Percentiles rank a stretch among this genome's conserved stretches.
Conservation (phyloP, 2,888 invertebrate genomes). For the Thymelicus sylvestris region DNA sequence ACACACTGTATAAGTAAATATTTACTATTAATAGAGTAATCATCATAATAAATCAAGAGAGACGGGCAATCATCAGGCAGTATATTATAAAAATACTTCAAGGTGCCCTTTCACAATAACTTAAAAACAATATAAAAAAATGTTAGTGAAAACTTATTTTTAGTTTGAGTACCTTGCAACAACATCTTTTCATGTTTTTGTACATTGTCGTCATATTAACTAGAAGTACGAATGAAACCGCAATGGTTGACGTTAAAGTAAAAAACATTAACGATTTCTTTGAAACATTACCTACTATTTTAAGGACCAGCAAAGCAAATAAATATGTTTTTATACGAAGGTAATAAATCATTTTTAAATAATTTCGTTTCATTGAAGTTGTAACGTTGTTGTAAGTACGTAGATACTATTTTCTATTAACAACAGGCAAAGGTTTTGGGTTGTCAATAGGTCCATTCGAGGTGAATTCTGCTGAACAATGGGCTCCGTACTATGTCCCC, state of each 20-base stretch:
- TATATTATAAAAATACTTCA: background rate
- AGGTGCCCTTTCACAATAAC: slow-evolving; percentile 4
- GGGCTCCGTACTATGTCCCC: no score
- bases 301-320: background rate
- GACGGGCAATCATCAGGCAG: no score
- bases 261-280: slow-evolving; percentile 6
- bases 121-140: background rate
- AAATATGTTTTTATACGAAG: background rate
- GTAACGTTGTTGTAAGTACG: no score
- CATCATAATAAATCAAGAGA: no score
- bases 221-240: slow-evolving; percentile 5
- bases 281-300: slow-evolving; percentile 2
- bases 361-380: background rate
- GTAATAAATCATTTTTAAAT: background rate
- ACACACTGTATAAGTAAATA: no score
- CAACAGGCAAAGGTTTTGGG: no score
- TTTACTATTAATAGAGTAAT: no score
- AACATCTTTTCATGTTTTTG: slow-evolving; percentile 9
- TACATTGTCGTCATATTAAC: background rate
- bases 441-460: no score
- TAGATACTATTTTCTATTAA: no score
- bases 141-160: background rate
- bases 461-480: no score
- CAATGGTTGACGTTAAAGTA: slow-evolving; percentile 7
- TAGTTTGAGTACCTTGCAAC: background rate